Evolutionary conservation across 1,140 invertebrate genomes (phyloP), one percentile per base, ranked within the genome.

Genomic region (Caenorhabditis briggsae): DNA sequence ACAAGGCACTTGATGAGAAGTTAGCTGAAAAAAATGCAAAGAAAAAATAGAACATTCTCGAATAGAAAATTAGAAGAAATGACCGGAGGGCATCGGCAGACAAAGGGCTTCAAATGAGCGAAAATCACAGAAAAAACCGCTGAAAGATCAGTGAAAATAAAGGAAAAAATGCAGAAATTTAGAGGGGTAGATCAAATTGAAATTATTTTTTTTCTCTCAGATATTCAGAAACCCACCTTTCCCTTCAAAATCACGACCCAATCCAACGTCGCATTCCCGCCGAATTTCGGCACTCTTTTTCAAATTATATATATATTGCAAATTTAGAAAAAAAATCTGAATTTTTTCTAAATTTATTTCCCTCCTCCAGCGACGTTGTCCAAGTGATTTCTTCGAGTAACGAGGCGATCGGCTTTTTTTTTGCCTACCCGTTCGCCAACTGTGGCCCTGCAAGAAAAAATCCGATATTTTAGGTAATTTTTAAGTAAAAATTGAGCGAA

Each of bases 201-300:
- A n/a, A 3, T 2, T n/a, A 12, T 2, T 12, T 61, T 78, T 78
- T 78, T 50, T 11, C 12, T 23, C 12, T 78, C 16, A 9, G 11
- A 50, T 70, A 9, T 70, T 70, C 11, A 33, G 33, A 33, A 33
- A 33, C 33, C 33, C 33, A 33, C 33, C 70, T 46, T 53, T 78
- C 53, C 53, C 18, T 50, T 78, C 70, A 78, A 78, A 46, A 78
- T 78, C 70, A 50, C 70, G 70, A 78, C 8, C 46, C n/a, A 23
- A 23, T 78, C 70, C 70, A 78, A 78, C 70, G 70, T 78, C 70
- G 70, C 70, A 78, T 78, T 78, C 70, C 70, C 70, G 70, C 70
- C 70, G 70, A 53, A 33, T 78, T 78, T 46, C 70, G 70, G 70
- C 70, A 12, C 70, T 78, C 50, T 70, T 53, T 78, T 23, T 8